phyloP scores from a whole-genome alignment of 2,113 vertebrate species.

The Marmota flaviventris region DNA sequence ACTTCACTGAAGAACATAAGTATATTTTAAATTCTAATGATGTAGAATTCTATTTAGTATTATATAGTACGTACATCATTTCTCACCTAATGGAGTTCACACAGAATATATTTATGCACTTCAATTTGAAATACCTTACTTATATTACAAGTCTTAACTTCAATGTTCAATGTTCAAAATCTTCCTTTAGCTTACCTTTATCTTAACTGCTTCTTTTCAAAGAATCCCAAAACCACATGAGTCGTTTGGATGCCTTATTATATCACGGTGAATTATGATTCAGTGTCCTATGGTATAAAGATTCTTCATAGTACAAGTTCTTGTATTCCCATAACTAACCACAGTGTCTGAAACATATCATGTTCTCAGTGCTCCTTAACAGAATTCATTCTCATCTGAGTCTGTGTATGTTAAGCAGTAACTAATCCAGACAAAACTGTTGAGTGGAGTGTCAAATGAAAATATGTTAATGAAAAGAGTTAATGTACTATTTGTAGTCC shows the following conservation, averaged over 20 bases:
- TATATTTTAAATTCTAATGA: not conserved
- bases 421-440: not conserved
- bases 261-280: not conserved
- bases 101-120: not conserved
- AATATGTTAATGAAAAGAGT: not conserved
- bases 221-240: not conserved
- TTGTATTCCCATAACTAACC: not conserved
- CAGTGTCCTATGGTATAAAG: not conserved
- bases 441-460: not conserved
- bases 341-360: not conserved
- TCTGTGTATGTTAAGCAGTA: not conserved
- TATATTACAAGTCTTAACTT: slow-evolving; percentile 1
- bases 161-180: not conserved
- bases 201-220: not conserved
- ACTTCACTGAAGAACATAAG: not conserved
- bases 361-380: not conserved
- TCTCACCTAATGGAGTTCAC: not conserved
- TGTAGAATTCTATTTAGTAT: not conserved
- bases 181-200: not conserved
- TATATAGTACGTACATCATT: not conserved
- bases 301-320: not conserved
- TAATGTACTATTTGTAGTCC: not conserved
- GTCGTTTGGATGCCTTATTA: not conserved
- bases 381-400: not conserved
- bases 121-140: not conserved